Evolutionary conservation across 2,797 vertebrate genomes (phyloP), one percentile per base, ranked within the genome.

Genomic region (Pogonophryne albipinna): DNA sequence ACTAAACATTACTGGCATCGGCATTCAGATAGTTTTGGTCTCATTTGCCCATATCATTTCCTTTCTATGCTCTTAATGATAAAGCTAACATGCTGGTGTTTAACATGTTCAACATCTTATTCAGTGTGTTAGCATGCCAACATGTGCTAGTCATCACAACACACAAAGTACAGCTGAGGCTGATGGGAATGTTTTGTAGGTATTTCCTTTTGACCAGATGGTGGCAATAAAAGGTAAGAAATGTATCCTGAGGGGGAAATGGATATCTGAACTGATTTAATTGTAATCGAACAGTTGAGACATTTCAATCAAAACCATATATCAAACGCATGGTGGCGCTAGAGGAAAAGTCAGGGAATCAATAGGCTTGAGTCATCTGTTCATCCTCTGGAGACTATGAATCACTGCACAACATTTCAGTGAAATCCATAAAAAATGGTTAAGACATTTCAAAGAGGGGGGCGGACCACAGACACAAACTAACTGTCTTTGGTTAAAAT

Each of bases 301-400:
- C 31, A 66, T 52, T 66, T 66, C 19, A 34, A 15, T 49, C 13
- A 34, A 23, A 61, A 34, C 47, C 49, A 55, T 38, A 55, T 38
- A 16, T 42, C 44, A 50, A 51, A 31, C 50, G 62, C 38, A 68
- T 14, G 23, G 6, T 27, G 6, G 17, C 1, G 13, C 9, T 17
- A 20, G 27, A 27, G 52, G 51, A 51, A 63, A 57, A 19, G 41
- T 79, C n/a, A n/a, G 31, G 19, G 57, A 51, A 16, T 50, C 41
- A 23, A 12, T 15, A 14, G 11, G 16, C n/a, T 10, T 62, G 41
- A 49, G 27, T 27, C 27, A 27, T 27, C 27, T 27, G 34, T 38
- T 38, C 34, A 38, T 20, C 42, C 13, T 50, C 42, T 56, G 8
- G 46, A 46, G 56, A 65, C 31, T 47, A 6, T 14, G n/a, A 76